phyloP scores from a whole-genome alignment of 2,888 invertebrate genomes.

The Dilophus febrilis region DNA sequence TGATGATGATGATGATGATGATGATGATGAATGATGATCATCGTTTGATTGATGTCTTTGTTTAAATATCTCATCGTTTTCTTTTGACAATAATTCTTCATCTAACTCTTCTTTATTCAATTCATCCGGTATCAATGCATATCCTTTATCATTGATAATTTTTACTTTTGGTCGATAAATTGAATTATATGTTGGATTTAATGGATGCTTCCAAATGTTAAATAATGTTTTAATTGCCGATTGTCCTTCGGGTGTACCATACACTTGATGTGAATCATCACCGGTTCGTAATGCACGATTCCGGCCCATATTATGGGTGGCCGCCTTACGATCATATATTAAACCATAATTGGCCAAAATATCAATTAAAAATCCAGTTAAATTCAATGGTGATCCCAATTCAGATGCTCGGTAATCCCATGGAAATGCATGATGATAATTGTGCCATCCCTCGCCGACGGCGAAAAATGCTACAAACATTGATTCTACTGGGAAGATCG shows the following conservation, averaged over 20 bases:
- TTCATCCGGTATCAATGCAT: conserved; percentile 9
- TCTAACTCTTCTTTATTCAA: conserved; percentile 3
- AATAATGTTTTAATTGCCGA: conserved; percentile 21
- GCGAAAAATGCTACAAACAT: conserved; percentile 47
- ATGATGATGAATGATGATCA: background rate
- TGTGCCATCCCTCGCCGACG: conserved; percentile 75
- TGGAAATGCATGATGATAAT: conserved; percentile 79
- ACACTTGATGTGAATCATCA: conserved; percentile 42
- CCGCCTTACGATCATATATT: conserved; percentile 32
- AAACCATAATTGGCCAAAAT: conserved; percentile 38
- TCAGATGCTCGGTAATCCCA: conserved; percentile 80
- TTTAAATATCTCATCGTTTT: conserved; percentile 3
- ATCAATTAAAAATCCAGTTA: conserved; percentile 47
- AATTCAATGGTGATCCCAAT: conserved; percentile 40
- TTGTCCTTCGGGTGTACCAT: conserved; percentile 25
- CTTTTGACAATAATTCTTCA: conserved; percentile 3
- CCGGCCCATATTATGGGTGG: conserved; percentile 19
- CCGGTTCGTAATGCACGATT: conserved; percentile 40
- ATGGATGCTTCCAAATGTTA: conserved; percentile 21
- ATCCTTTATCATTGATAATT: conserved; percentile 7
- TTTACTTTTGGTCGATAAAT: conserved; percentile 8
- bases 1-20: too few relatives aligned
- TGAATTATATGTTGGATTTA: conserved; percentile 29
- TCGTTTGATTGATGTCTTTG: too few relatives aligned
- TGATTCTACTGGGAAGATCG: conserved; percentile 58